phyloP scores from a whole-genome alignment of 2,113 vertebrate genomes.

The Ptychochromis oligacanthus region DNA sequence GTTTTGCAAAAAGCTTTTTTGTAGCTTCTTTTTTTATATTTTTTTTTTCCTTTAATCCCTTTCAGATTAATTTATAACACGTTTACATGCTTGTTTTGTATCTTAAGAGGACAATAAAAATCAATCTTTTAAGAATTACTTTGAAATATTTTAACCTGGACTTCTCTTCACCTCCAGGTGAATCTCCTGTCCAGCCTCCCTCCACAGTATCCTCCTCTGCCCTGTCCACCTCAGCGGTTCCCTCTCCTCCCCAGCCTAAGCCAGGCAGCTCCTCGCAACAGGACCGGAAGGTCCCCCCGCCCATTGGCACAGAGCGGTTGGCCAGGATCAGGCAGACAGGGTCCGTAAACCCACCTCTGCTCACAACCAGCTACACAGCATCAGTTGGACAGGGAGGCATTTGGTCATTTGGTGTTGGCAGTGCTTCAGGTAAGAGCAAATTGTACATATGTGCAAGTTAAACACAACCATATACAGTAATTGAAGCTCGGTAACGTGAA shows the following conservation, averaged over 20 bases:
- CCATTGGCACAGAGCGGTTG: constrained; percentile 95
- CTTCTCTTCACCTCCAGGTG: constrained; percentile 80
- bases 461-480: neutral
- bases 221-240: constrained; percentile 88
- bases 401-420: constrained; percentile 98
- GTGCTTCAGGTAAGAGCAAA: constrained; percentile 86
- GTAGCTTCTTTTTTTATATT: neutral
- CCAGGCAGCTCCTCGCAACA: constrained; percentile 84
- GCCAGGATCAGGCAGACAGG: constrained; percentile 97
- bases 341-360: constrained; percentile 88
- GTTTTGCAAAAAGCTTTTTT: too few relatives aligned
- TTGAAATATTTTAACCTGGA: neutral
- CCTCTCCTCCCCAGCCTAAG: constrained; percentile 89
- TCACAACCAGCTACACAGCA: constrained; percentile 93
- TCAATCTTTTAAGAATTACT: neutral
- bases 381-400: constrained; percentile 97
- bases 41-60: neutral
- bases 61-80: neutral
- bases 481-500: neutral
- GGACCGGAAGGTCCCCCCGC: constrained; percentile 95
- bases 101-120: too few relatives aligned
- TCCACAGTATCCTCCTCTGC: constrained; percentile 93
- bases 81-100: neutral
- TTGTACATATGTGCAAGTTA: neutral
- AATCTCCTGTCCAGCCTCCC: constrained; percentile 93